phyloP scores from a whole-genome alignment of 2,888 invertebrate genomes.

The Smittia aterrima region DNA sequence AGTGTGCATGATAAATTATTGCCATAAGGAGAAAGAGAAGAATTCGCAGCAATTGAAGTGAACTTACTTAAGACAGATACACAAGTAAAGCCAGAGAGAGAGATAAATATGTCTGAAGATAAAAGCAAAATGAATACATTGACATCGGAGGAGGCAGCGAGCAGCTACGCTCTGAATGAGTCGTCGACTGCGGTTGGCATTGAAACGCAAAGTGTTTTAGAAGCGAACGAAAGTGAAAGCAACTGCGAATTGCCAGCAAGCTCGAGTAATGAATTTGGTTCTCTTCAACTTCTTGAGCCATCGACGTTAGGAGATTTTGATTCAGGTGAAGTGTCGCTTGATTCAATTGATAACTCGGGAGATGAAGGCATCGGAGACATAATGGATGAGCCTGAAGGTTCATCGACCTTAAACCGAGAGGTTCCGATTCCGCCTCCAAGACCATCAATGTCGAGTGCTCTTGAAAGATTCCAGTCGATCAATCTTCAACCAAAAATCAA shows the following conservation, averaged over 20 bases:
- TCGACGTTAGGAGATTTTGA: constrained; percentile 21
- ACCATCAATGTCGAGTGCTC: background rate
- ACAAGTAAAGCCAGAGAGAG: constrained; percentile 8
- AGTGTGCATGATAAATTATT: background rate
- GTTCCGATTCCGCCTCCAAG: constrained; percentile 3
- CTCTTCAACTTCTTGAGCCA: constrained; percentile 14
- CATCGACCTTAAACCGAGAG: constrained; percentile 46
- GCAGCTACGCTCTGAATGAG: constrained; percentile 29
- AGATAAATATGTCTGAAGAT: constrained; percentile 37
- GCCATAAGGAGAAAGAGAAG: background rate
- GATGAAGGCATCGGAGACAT: constrained; percentile 38
- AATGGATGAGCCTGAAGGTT: constrained; percentile 44
- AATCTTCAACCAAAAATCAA: constrained; percentile 29
- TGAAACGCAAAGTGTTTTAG: constrained; percentile 41
- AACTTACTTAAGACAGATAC: background rate
- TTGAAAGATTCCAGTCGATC: background rate
- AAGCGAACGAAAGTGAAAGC: constrained; percentile 38
- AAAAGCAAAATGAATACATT: constrained; percentile 29
- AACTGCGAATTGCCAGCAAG: background rate
- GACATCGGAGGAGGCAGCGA: background rate
- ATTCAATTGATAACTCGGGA: constrained; percentile 32
- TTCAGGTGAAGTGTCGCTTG: constrained; percentile 9
- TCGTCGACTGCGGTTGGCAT: constrained; percentile 41
- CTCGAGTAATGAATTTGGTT: background rate
- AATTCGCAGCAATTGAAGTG: constrained; percentile 5